Evolutionary conservation across 2,797 vertebrate species (phyloP).

Genomic region (Botia almorhae): DNA sequence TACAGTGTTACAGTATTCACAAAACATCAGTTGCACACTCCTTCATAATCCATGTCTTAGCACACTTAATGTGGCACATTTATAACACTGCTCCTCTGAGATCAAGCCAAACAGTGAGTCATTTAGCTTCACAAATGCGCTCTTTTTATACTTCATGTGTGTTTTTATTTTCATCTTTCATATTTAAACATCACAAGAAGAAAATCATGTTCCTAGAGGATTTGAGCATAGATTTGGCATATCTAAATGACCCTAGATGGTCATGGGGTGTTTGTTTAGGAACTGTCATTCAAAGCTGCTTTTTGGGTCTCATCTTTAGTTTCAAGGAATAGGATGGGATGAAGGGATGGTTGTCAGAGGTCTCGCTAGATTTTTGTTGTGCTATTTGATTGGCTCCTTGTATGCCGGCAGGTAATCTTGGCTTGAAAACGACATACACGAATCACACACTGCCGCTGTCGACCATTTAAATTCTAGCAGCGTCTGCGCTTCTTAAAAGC

Average conservation of each 20-base stretch:
- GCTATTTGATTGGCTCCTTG: slow-evolving; percentile 33
- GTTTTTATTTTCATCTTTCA: slow-evolving; percentile 31
- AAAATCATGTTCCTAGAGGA: slow-evolving; percentile 35
- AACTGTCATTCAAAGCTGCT: not conserved
- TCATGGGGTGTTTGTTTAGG: slow-evolving; percentile 9
- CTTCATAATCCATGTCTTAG: slow-evolving; percentile 7
- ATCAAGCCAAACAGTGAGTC: slow-evolving; percentile 19
- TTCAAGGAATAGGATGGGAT: slow-evolving; percentile 27
- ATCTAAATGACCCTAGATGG: slow-evolving; percentile 28
- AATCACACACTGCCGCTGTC: slow-evolving; percentile 3
- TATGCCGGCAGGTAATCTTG: slow-evolving; percentile 41
- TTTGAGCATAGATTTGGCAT: slow-evolving; percentile 20
- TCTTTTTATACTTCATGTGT: slow-evolving; percentile 11
- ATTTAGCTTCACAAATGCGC: slow-evolving; percentile 17
- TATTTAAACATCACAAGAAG: slow-evolving; percentile 28
- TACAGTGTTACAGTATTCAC: not conserved
- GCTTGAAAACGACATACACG: not conserved
- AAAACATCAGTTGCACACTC: not conserved
- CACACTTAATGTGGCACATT: slow-evolving; percentile 10
- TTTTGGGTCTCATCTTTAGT: not conserved
- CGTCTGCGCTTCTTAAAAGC: slow-evolving; percentile 64
- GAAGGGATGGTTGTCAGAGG: slow-evolving; percentile 23
- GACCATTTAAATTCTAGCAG: slow-evolving; percentile 70
- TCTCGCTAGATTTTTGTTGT: slow-evolving; percentile 24
- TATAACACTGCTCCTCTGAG: slow-evolving; percentile 1